Base-by-base conservation (phyloP, 23 tunicate species). In the Trididemnum nubilum region DNA sequence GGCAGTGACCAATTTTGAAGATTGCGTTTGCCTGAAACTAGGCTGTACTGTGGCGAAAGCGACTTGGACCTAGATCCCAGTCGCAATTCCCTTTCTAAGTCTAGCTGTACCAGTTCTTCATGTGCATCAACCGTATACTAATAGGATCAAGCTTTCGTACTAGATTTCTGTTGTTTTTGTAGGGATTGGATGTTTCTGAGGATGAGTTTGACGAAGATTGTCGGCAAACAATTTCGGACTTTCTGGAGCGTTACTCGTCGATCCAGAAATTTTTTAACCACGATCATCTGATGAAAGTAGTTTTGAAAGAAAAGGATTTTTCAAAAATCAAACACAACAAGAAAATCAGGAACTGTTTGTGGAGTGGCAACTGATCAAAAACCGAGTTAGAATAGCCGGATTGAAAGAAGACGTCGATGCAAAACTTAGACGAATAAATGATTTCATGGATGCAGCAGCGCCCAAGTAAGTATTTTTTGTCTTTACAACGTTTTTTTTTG, bases 271-370 rank as follows among this genome's bases (percentile, higher is more conserved):
- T 32, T 12, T 69, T 69, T 34, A 69, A 69, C 23, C 75, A 33
- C 23, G 75, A 69, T 7, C 75, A 69, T 23, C n/a, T 69, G 38
- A 30, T 69, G 75, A 69, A 69, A 69, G 75, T 23, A 7, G 70
- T 63, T 5, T 5, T 5, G 26, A 63, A 63, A 63, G 70, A 22
- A 5, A 22, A 22, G 7, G 26, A 22, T 5, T 15, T 25, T 63
- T 63, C 26, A 24, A 63, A 63, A 7, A 19, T 5, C 70, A 63
- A 63, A 15, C 70, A 5, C 25, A 19, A 23, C 70, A 63, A 23
- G 70, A 63, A 19, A 63, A 23, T 19, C 25, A 63, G 7, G 18
- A 5, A 23, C 7, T 63, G 24, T 49, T 9, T 18, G 57, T 49
- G 57, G 57, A 49, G 57, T 49, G 57, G 57, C 57, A 18, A 9